A percentile compares a stretch with the other conserved stretches of the same genome.
Conservation (phyloP, 1,140 invertebrate species). For the Macrobrachium rosenbergii region DNA sequence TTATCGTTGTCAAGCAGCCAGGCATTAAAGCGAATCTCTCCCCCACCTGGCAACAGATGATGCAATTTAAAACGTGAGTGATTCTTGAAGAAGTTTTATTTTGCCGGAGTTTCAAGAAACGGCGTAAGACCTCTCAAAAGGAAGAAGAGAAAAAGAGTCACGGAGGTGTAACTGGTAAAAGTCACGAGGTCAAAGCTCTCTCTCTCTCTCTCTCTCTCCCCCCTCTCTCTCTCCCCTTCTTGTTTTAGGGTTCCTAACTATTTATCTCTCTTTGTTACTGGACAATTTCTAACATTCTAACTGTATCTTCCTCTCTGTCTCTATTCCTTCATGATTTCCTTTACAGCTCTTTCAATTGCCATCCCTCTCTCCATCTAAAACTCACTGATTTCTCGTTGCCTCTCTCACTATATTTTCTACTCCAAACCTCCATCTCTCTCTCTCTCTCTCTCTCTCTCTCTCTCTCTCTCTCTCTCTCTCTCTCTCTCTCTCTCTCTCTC, state of each 20-base stretch:
- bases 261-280: neutral
- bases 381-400: neutral
- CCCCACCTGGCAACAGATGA: too few relatives aligned
- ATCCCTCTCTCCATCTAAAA: too few relatives aligned
- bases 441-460: neutral
- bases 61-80: too few relatives aligned
- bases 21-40: too few relatives aligned
- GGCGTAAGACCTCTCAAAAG: too few relatives aligned
- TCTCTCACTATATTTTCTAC: neutral
- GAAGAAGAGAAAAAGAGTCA: too few relatives aligned
- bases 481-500: neutral
- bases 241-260: neutral
- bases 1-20: too few relatives aligned
- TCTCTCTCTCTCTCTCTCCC: neutral
- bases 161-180: too few relatives aligned
- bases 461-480: neutral
- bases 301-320: neutral
- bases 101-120: too few relatives aligned
- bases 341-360: too few relatives aligned
- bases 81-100: too few relatives aligned
- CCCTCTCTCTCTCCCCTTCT: neutral
- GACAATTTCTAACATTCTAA: neutral
- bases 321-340: neutral
- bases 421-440: neutral
- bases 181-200: too few relatives aligned